These are phyloP conservation scores for Ametastegia equiseti DNA, from an alignment of 2,888 invertebrate species.

Conservation along the genomic window DNA sequence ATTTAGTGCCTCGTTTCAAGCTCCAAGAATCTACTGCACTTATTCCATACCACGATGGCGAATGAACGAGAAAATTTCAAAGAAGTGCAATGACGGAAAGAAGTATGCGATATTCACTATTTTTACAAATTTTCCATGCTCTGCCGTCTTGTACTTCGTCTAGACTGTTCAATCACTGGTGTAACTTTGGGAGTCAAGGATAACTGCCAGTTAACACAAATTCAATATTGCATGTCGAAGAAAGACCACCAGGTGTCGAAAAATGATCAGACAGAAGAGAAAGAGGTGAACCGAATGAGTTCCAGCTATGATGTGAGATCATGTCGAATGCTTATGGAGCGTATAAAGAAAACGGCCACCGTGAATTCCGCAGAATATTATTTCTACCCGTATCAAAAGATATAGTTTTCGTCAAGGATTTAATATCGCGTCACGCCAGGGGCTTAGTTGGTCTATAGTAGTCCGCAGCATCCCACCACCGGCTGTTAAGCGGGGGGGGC, in stretches of 20 bases:
- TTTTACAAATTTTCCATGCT: not conserved
- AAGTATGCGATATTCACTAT: not conserved
- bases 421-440: conserved; percentile 34
- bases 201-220: not conserved
- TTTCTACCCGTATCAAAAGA: not conserved
- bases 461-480: conserved; percentile 34
- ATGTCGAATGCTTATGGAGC: not conserved
- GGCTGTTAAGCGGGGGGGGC: conserved; percentile 25
- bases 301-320: not conserved
- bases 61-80: not conserved
- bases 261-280: not conserved
- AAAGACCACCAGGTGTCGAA: not conserved
- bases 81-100: not conserved
- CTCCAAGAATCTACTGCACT: not conserved
- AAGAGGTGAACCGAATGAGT: not conserved
- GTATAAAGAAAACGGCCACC: not conserved
- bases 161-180: not conserved
- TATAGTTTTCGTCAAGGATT: not conserved
- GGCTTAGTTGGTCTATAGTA: conserved; percentile 36
- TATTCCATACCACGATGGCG: not conserved
- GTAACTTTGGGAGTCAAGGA: not conserved
- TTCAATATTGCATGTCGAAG: not conserved
- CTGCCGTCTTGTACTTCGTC: not conserved
- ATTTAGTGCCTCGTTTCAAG: not conserved
- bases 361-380: not conserved